Evolutionary conservation across 2,888 invertebrate species (phyloP), one percentile per base, ranked within the genome.

Genomic region (Drepana falcataria): DNA sequence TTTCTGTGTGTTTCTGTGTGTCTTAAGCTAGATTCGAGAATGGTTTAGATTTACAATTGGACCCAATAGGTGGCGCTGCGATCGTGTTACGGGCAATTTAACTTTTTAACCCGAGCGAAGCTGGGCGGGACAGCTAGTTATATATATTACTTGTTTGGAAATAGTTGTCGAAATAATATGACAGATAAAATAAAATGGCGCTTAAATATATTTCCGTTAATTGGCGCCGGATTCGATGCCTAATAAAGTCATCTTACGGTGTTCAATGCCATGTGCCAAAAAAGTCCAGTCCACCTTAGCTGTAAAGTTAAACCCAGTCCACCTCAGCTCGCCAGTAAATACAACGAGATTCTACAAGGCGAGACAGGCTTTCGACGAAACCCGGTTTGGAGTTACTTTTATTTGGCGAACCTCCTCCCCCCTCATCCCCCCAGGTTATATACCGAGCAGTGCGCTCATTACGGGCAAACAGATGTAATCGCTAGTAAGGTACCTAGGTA

Each of bases 201-300:
- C 40, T 7, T 51, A 7, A 41, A 51, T 51, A 41, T 51, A 40
- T 69, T 63, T 61, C 65, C 63, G 61, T 71, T 72, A 73, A 75
- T 68, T 65, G 59, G 58, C 61, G 56, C 66, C 66, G 63, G 61
- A 61, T 68, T 65, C 71, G 64, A 71, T 72, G 58, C 77, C 77
- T 71, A 81, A 78, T 78, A 79, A 68, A 79, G 77, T 58, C 68
- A 74, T 66, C 68, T 56, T 51, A 53, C 56, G 68, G 63, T 63
- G 69, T 61, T 74, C 81, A 81, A 79, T 83, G 82, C 61, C 77
- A 69, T 76, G 77, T 75, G 76, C 83, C 79, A 81, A 82, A 83
- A 81, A 82, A 76, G 73, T 73, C 73, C 67, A 68, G 71, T 69
- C 66, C 57, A 65, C 63, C 61, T 72, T 73, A 68, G 66, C 63